These are phyloP conservation scores for Phrynocephalus guinanensis DNA, from an alignment of 2,797 vertebrate genomes.

Conservation along the genomic window DNA sequence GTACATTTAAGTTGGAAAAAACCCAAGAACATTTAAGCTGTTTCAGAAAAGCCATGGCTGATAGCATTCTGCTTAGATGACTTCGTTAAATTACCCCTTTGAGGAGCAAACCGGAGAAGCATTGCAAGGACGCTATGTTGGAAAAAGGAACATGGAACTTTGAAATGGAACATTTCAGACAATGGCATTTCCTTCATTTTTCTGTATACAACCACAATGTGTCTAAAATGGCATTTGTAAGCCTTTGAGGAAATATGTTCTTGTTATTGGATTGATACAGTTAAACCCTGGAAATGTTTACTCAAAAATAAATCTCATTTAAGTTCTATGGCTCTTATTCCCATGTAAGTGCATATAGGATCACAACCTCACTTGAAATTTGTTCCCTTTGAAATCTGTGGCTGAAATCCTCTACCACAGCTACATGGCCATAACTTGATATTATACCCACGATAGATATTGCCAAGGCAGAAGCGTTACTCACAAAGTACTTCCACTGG, in stretches of 20 bases:
- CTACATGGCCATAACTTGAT: too few relatives aligned
- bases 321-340: neutral
- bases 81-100: neutral
- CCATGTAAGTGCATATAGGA: neutral
- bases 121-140: fast-evolving
- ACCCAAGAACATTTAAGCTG: constrained; percentile 2
- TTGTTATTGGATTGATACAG: neutral
- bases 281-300: neutral
- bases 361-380: neutral
- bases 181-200: neutral
- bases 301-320: neutral
- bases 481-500: too few relatives aligned
- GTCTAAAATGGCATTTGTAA: constrained; percentile 14
- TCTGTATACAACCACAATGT: neutral
- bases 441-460: too few relatives aligned
- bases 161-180: neutral
- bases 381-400: neutral
- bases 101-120: neutral
- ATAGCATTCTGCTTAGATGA: constrained; percentile 1
- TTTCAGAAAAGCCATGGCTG: neutral
- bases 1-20: neutral
- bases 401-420: too few relatives aligned
- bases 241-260: neutral
- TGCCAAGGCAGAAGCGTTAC: too few relatives aligned
- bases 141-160: fast-evolving